Conservation (phyloP, 2,888 invertebrate species). For the Atethmia centrago region DNA sequence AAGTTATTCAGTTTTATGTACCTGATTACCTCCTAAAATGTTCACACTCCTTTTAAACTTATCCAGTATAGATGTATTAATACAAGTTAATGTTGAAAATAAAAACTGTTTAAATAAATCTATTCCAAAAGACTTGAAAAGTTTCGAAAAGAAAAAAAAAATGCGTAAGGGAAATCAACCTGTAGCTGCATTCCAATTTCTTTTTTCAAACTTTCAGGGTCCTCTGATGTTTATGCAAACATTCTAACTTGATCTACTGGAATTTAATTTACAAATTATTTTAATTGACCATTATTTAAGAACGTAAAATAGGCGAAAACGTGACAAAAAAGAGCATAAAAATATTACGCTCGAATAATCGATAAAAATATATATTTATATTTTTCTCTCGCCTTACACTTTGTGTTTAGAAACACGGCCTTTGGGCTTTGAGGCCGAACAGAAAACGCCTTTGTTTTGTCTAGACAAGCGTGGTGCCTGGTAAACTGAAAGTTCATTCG, state of each 20-base stretch:
- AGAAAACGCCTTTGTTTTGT: slow-evolving; percentile 35
- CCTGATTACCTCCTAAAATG: too few relatives aligned
- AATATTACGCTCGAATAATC: neutral
- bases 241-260: neutral
- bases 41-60: too few relatives aligned
- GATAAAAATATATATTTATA: neutral
- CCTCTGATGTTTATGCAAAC: neutral
- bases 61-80: too few relatives aligned
- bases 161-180: neutral
- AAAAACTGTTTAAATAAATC: neutral
- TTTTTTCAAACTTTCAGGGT: neutral
- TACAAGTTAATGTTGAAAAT: too few relatives aligned
- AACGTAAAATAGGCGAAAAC: neutral
- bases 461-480: slow-evolving; percentile 42
- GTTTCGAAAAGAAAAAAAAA: neutral
- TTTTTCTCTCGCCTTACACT: neutral
- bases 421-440: slow-evolving; percentile 19
- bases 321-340: neutral
- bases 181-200: neutral
- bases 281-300: neutral
- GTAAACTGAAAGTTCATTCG: slow-evolving; percentile 63
- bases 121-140: neutral
- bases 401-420: neutral
- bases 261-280: slow-evolving; percentile 3
- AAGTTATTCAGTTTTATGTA: too few relatives aligned